Conservation (phyloP, 2,888 invertebrate species). For the Eristalis pertinax region DNA sequence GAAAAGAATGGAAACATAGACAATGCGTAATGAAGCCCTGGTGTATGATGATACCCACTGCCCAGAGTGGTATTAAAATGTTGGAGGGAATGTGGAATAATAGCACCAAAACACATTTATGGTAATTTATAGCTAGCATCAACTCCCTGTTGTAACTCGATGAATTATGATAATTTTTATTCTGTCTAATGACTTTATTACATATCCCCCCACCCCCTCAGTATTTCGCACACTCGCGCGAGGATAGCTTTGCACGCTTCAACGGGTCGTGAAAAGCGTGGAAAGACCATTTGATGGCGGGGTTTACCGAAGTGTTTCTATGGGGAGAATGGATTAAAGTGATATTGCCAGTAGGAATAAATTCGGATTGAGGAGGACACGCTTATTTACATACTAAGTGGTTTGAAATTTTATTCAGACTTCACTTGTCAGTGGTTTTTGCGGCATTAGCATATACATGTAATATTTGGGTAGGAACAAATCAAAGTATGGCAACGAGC, state of each 20-base stretch:
- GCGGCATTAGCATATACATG: too few species aligned
- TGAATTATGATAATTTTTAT: slow-evolving; percentile 28
- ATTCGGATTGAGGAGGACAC: not conserved
- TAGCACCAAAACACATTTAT: not conserved
- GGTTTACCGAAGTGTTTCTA: not conserved
- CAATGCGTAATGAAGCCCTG: not conserved
- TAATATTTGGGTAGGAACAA: too few species aligned
- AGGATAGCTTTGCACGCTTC: not conserved
- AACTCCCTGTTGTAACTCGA: not conserved
- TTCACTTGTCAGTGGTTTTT: too few species aligned
- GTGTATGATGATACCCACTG: not conserved
- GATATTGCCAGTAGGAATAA: not conserved
- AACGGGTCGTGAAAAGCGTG: not conserved
- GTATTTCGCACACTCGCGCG: not conserved
- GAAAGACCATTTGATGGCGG: not conserved
- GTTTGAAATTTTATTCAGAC: not conserved
- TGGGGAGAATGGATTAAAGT: not conserved
- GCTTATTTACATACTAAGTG: not conserved
- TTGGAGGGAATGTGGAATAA: not conserved
- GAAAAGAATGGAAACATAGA: not conserved
- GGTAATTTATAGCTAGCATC: slow-evolving; percentile 2
- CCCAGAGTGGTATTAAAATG: not conserved
- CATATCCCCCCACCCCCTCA: not conserved
- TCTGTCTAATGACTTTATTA: slow-evolving; percentile 25
- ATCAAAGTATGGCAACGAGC: too few species aligned